phyloP scores from a whole-genome alignment of 2,113 vertebrate species.

The Epinephelus cyanopodus region DNA sequence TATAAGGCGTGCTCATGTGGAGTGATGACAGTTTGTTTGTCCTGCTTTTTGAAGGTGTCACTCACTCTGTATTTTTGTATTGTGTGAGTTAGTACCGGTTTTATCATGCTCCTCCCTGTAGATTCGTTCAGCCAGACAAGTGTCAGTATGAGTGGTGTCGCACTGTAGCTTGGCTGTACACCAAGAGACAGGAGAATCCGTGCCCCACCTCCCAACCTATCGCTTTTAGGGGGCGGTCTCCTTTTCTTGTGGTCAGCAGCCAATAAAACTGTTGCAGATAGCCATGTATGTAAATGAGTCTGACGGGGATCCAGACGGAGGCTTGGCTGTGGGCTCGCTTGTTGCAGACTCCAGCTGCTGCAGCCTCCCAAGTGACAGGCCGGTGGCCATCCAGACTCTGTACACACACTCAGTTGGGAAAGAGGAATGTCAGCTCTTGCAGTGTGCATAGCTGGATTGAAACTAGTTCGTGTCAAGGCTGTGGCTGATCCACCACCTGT shows the following conservation, averaged over 20 bases:
- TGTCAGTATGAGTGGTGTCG: conserved; percentile 61
- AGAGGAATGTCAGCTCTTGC: conserved; percentile 35
- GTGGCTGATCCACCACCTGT: conserved; percentile 44
- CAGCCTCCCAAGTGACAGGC: conserved; percentile 8
- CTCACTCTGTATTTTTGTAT: background rate
- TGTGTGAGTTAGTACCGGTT: background rate
- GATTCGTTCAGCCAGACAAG: conserved; percentile 48
- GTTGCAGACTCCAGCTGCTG: conserved; percentile 39
- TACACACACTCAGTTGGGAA: background rate
- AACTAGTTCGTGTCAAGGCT: background rate
- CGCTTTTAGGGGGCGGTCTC: conserved; percentile 41
- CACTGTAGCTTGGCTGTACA: conserved; percentile 42
- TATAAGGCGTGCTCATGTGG: background rate
- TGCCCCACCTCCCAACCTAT: conserved; percentile 46
- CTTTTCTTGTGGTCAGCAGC: conserved; percentile 51
- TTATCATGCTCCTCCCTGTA: conserved; percentile 21
- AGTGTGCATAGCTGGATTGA: conserved; percentile 14
- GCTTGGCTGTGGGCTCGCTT: conserved; percentile 11
- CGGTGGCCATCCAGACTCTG: conserved; percentile 1
- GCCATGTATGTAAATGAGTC: conserved; percentile 52
- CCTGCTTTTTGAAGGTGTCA: background rate
- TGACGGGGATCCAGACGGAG: conserved; percentile 18
- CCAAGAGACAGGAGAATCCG: conserved; percentile 39
- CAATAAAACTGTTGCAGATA: conserved; percentile 52
- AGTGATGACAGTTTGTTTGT: background rate